Conservation (phyloP, 64 coral and sea anemone species). For the Montipora foliosa region DNA sequence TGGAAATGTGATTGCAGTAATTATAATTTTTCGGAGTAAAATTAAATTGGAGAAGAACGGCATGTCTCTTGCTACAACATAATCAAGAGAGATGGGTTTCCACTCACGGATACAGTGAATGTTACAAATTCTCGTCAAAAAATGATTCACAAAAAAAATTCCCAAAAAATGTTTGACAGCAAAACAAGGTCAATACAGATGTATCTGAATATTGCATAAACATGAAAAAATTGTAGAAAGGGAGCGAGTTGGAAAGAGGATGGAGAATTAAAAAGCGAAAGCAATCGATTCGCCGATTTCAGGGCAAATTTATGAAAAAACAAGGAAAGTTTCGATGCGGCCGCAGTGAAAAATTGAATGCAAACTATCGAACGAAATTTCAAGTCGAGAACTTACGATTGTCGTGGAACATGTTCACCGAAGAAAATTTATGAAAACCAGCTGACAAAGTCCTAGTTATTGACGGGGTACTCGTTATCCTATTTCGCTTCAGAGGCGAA, state of each 20-base stretch:
- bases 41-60: not conserved
- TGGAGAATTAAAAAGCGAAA: not conserved
- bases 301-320: not conserved
- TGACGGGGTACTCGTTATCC: not conserved
- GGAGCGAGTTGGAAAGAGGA: not conserved
- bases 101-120: not conserved
- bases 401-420: not conserved
- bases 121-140: not conserved
- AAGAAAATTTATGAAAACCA: not conserved
- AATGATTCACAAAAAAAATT: not conserved
- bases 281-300: not conserved
- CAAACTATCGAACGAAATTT: not conserved
- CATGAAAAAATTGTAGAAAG: conserved; percentile 8
- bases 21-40: conserved; percentile 18
- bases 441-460: not conserved
- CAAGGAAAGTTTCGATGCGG: no score
- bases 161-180: conserved; percentile 10
- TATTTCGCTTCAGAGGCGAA: not conserved
- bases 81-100: not conserved
- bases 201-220: conserved; percentile 29
- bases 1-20: not conserved
- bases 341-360: not conserved
- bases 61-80: not conserved
- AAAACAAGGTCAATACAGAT: not conserved
- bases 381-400: not conserved